Evolutionary conservation across 1,140 invertebrate genomes (phyloP).

Genomic region (Sinonovacula constricta): DNA sequence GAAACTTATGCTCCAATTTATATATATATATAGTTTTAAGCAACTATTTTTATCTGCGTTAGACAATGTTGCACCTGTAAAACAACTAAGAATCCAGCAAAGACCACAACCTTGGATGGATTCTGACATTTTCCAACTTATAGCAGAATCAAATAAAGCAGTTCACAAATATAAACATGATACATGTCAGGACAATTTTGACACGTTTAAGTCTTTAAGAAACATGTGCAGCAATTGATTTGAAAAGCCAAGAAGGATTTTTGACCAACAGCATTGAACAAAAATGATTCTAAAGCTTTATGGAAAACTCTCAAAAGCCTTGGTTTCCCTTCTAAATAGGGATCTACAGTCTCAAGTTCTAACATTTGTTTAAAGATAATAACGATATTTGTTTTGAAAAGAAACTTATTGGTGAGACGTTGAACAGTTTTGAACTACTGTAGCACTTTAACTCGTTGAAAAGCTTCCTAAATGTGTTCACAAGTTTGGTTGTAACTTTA

Average conservation of each 20-base stretch:
- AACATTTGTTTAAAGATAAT: conserved; percentile 35
- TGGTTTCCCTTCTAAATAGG: conserved; percentile 34
- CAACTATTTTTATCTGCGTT: conserved; percentile 22
- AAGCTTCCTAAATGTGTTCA: too few species aligned
- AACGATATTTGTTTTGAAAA: conserved; percentile 31
- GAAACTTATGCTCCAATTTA: too few species aligned
- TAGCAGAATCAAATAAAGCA: conserved; percentile 18
- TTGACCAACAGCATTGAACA: conserved; percentile 9
- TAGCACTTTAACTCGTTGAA: conserved; percentile 8
- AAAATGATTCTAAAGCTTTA: conserved; percentile 28
- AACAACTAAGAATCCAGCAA: too few species aligned
- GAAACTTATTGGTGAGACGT: conserved; percentile 13
- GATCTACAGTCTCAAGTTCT: conserved; percentile 4
- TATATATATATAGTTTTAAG: conserved; percentile 24
- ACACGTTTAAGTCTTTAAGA: too few species aligned
- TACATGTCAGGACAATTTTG: conserved; percentile 11
- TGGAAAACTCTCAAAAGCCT: conserved; percentile 33
- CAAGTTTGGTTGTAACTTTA: conserved; percentile 30
- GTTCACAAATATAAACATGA: conserved; percentile 11
- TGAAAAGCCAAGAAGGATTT: conserved; percentile 1
- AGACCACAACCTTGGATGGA: conserved; percentile 35
- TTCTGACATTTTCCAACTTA: conserved; percentile 18
- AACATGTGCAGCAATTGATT: conserved; percentile 18
- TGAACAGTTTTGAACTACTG: conserved; percentile 29
- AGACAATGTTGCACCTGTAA: conserved; percentile 21